These are phyloP conservation scores for Mythimna loreyi DNA, from an alignment of 2,888 invertebrate genomes.

Conservation along the genomic window DNA sequence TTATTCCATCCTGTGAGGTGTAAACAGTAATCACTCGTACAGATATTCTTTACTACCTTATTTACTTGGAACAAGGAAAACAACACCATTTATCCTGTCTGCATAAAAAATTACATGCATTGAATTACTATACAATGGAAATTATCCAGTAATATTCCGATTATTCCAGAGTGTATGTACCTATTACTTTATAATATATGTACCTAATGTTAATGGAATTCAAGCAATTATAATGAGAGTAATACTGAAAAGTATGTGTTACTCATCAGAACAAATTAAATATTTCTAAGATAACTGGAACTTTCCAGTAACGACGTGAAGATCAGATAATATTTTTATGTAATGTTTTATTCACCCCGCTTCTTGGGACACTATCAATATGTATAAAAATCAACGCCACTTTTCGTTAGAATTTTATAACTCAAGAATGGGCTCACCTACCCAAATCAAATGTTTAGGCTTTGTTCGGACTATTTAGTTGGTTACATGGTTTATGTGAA, in stretches of 20 bases:
- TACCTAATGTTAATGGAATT: not conserved
- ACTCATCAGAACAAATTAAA: conserved; percentile 7
- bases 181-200: conserved; percentile 5
- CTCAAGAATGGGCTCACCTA: too few relatives aligned
- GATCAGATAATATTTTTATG: conserved; percentile 13
- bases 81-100: conserved; percentile 35
- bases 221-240: conserved; percentile 1
- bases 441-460: too few relatives aligned
- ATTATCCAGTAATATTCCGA: conserved; percentile 1
- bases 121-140: conserved; percentile 27
- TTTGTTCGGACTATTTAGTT: too few relatives aligned
- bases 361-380: not conserved
- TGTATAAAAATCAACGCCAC: too few relatives aligned
- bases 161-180: conserved; percentile 14
- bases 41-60: conserved; percentile 33
- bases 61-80: conserved; percentile 50
- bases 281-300: conserved; percentile 6
- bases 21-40: conserved; percentile 6
- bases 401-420: too few relatives aligned
- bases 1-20: conserved; percentile 2
- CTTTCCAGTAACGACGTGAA: not conserved
- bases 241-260: conserved; percentile 12
- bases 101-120: conserved; percentile 28
- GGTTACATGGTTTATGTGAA: too few relatives aligned
- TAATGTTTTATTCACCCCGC: not conserved